Evolutionary conservation across 2,888 invertebrate genomes (phyloP), one percentile per base, ranked within the genome.

Genomic region (Leistus spinibarbis): DNA sequence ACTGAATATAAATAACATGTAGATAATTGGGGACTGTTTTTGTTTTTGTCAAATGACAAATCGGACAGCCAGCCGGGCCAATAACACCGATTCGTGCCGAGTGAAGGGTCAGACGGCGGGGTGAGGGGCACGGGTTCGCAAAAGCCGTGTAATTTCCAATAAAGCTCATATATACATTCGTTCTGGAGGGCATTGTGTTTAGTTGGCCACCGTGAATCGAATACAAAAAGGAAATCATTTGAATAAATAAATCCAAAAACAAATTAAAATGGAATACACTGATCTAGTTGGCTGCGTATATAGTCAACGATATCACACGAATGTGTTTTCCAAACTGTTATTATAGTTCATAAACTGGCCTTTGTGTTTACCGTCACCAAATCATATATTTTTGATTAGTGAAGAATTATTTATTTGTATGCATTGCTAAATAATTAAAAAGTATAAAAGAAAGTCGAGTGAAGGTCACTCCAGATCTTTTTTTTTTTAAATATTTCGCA

Each of bases 221-320:
- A 27, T 24, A 69, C 69, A 70, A 70, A 69, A 70, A 70, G 69
- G 69, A 70, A 70, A 70, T 70, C 69, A 70, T 70, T 70, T 53
- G 69, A 62, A 70, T 70, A 70, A 70, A 70, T 70, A 70, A 70
- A 70, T 70, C 69, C 63, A 70, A 27, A 40, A 62, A 70, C 62
- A 62, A 70, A 69, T 70, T 70, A 60, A 60, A 70, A 24, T 22
- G 9, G 22, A 70, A 62, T 70, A 16, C 62, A 23, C 0, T 22
- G 23, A 19, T 40, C 17, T 69, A 20, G 27, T 16, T 27, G 20
- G n/a, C n/a, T 10, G 13, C 19, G 54, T 20, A 53, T n/a, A 60
- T 23, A 24, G 16, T 7, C 40, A 40, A 40, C 13, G 40, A 40
- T 40, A 10, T 40, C 4, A 40, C 13, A 7, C 40, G 0, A 40